These are phyloP conservation scores for Heterohyrax brucei DNA, from an alignment of 2,797 vertebrate species.

Conservation along the genomic window DNA sequence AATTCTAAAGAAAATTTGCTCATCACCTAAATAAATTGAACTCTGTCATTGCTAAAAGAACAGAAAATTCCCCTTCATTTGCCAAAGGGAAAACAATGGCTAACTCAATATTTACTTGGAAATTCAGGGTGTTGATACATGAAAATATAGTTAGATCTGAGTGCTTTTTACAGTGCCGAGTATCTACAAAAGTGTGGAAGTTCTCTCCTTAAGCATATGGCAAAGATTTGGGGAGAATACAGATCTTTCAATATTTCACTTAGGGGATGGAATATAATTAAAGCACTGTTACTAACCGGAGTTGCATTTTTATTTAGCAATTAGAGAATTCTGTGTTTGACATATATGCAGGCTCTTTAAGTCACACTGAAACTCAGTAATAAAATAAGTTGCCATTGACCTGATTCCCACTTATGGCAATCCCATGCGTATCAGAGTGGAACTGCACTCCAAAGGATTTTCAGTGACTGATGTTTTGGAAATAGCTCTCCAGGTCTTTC, in stretches of 20 bases:
- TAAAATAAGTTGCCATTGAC: not conserved
- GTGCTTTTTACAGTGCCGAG: not conserved
- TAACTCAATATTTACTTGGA: not conserved
- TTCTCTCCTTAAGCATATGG: not conserved
- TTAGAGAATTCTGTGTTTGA: slow-evolving; percentile 37
- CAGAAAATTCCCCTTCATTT: slow-evolving; percentile 10
- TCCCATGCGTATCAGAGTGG: not conserved
- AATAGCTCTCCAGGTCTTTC: not conserved
- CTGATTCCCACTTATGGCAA: not conserved
- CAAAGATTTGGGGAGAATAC: not conserved
- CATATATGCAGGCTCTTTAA: not conserved
- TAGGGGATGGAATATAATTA: not conserved
- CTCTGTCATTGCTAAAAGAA: slow-evolving; percentile 26
- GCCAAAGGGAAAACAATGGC: slow-evolving; percentile 18
- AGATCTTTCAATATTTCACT: slow-evolving; percentile 19
- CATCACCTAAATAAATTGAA: not conserved
- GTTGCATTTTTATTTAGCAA: slow-evolving; percentile 37
- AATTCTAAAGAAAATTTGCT: slow-evolving; percentile 28
- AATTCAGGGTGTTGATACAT: not conserved
- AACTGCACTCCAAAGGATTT: not conserved
- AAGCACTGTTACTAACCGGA: slow-evolving; percentile 31
- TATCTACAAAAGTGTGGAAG: not conserved
- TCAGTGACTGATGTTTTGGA: not conserved
- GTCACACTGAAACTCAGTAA: not conserved
- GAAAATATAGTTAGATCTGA: not conserved